Base-by-base conservation (phyloP, 2,888 invertebrate genomes). In the Cephus spinipes region DNA sequence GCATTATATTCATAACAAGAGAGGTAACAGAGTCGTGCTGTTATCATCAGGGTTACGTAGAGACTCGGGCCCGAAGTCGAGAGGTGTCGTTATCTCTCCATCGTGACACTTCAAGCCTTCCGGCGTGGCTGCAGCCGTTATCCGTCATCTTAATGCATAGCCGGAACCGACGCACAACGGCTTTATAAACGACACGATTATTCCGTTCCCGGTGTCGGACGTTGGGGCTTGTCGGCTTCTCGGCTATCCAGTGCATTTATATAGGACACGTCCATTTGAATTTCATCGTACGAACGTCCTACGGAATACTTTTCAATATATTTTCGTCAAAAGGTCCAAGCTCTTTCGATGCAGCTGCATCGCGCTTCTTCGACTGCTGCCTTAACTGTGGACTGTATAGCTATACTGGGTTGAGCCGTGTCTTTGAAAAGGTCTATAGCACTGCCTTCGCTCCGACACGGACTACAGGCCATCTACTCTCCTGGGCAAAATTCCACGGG, bases 121-220 rank as follows among this genome's bases (percentile, higher is more conserved):
- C 84, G 85, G 81, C 81, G 80, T 80, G 81, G 75, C 83, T 85
- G 83, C 83, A 84, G 83, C 84, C 85, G 87, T 89, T 88, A 88
- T 89, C 87, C 88, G 87, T 90, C 89, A 88, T 87, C 86, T 87
- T 88, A 87, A 89, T 87, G 86, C 86, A 87, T 82, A 83, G 85
- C 85, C 84, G 81, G 76, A 81, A 83, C 81, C 81, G 82, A 87
- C 85, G 85, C 88, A 85, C 85, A 83, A 76, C 82, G 77, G 81
- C 88, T 87, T 89, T 90, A 88, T 89, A 89, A 90, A 89, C 86
- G 89, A 85, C 87, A 83, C 86, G 89, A 89, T 89, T 89, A 89
- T 89, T 87, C 89, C 83, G 78, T 32, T 81, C 83, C 85, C 76
- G 80, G 80, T 74, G 80, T 76, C 79, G 79, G 73, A 73, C 73